These are phyloP conservation scores for Acanthurus tractus DNA, from an alignment of 2,797 vertebrate species.

Conservation along the genomic window DNA sequence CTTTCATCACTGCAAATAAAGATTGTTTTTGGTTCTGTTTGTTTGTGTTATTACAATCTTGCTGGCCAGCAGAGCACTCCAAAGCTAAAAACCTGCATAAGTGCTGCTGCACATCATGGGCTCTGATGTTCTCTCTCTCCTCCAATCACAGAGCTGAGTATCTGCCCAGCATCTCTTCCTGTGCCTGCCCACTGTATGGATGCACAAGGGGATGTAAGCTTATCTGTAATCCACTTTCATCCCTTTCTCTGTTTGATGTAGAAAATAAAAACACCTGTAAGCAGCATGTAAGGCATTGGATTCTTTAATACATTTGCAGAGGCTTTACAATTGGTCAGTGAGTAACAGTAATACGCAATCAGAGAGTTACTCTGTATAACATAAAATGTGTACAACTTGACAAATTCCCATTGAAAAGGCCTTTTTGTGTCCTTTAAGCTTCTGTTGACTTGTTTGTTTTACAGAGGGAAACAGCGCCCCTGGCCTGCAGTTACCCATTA, in stretches of 20 bases:
- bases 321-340: conserved; percentile 8
- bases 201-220: conserved; percentile 77
- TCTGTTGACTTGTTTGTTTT: conserved; percentile 59
- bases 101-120: conserved; percentile 5
- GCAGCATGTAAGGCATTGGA: conserved; percentile 26
- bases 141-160: conserved; percentile 80
- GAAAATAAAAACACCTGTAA: conserved; percentile 34
- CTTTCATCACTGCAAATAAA: conserved; percentile 20
- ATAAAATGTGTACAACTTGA: not conserved
- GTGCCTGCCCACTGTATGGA: conserved; percentile 78
- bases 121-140: conserved; percentile 75
- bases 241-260: conserved; percentile 32
- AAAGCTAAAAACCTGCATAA: conserved; percentile 27
- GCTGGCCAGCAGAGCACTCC: conserved; percentile 34
- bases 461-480: conserved; percentile 70
- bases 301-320: conserved; percentile 24
- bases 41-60: conserved; percentile 19
- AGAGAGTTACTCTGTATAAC: not conserved
- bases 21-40: conserved; percentile 26
- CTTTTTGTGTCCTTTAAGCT: conserved; percentile 4
- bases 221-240: conserved; percentile 50
- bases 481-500: conserved; percentile 85
- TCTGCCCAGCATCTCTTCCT: conserved; percentile 73
- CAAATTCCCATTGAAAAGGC: not conserved
- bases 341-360: conserved; percentile 10